Evolutionary conservation across 2,888 invertebrate species (phyloP).

Genomic region (Achlya flavicornis): DNA sequence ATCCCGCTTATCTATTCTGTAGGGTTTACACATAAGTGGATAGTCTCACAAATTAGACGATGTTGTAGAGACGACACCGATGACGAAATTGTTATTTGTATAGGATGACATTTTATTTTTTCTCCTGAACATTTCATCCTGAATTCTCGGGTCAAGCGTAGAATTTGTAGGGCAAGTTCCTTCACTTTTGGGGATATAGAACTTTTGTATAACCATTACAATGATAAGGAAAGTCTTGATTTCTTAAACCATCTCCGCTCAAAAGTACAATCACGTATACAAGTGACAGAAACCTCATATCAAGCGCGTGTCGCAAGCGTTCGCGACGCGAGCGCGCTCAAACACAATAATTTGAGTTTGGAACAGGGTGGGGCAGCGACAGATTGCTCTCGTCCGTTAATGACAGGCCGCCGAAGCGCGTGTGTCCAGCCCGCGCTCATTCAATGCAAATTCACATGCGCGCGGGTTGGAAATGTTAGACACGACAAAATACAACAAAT

Average conservation of each 20-base stretch:
- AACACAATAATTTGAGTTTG: conserved; percentile 77
- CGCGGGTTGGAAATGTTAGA: conserved; percentile 59
- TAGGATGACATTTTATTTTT: too few species aligned
- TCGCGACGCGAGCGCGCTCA: conserved; percentile 42
- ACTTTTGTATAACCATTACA: too few species aligned
- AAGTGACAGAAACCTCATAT: conserved; percentile 51
- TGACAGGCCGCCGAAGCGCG: conserved; percentile 75
- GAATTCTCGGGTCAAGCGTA: too few species aligned
- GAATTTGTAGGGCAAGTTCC: too few species aligned
- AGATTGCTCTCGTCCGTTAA: conserved; percentile 74
- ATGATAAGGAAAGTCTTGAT: background rate
- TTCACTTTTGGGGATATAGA: too few species aligned
- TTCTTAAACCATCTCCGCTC: conserved; percentile 15
- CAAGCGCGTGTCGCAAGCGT: conserved; percentile 59
- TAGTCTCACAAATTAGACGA: too few species aligned
- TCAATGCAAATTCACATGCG: conserved; percentile 75
- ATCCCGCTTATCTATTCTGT: too few species aligned
- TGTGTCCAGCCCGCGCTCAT: conserved; percentile 79
- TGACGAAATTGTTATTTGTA: too few species aligned
- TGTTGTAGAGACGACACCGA: too few species aligned
- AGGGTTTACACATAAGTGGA: too few species aligned
- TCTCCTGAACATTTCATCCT: too few species aligned
- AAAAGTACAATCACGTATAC: conserved; percentile 50
- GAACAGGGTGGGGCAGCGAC: conserved; percentile 68
- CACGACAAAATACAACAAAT: conserved; percentile 45